These are phyloP conservation scores for Nesidiocoris tenuis DNA, from an alignment of 2,888 invertebrate genomes.

Conservation along the genomic window DNA sequence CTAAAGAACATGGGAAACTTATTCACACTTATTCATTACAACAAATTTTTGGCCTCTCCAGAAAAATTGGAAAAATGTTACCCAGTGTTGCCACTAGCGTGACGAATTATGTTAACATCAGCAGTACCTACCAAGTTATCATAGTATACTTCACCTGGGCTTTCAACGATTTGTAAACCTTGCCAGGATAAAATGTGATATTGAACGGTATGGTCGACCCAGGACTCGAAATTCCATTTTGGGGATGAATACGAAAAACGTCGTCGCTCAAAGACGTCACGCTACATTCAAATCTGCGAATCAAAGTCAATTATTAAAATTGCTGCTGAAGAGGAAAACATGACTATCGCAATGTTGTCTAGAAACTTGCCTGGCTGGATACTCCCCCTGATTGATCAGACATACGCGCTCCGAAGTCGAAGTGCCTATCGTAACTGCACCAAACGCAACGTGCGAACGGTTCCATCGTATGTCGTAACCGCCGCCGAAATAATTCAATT, in stretches of 20 bases:
- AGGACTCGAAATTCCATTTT: conserved; percentile 21
- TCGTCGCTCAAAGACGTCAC: neutral
- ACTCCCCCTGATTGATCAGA: conserved; percentile 31
- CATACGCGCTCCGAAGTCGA: conserved; percentile 22
- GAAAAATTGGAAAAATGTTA: too few relatives aligned
- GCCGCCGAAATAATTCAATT: conserved; percentile 7
- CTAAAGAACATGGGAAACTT: too few relatives aligned
- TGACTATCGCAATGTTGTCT: too few relatives aligned
- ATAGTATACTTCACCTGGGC: too few relatives aligned
- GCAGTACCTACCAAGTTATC: too few relatives aligned
- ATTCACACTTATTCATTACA: too few relatives aligned
- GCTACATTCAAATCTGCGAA: conserved; percentile 20
- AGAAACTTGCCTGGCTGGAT: conserved; percentile 14
- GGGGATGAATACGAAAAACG: conserved; percentile 13
- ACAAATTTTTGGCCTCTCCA: too few relatives aligned
- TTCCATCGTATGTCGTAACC: conserved; percentile 18
- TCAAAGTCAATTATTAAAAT: neutral
- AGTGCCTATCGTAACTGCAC: conserved; percentile 21
- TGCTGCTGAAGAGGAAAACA: too few relatives aligned
- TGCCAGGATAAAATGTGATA: conserved; percentile 29
- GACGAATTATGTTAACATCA: too few relatives aligned
- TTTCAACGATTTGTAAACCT: conserved; percentile 15
- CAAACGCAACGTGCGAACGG: conserved; percentile 23
- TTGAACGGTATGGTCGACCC: conserved; percentile 30
- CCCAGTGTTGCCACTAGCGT: too few relatives aligned